Base-by-base conservation (phyloP, 2,797 vertebrate species). In the Capromys pilorides region DNA sequence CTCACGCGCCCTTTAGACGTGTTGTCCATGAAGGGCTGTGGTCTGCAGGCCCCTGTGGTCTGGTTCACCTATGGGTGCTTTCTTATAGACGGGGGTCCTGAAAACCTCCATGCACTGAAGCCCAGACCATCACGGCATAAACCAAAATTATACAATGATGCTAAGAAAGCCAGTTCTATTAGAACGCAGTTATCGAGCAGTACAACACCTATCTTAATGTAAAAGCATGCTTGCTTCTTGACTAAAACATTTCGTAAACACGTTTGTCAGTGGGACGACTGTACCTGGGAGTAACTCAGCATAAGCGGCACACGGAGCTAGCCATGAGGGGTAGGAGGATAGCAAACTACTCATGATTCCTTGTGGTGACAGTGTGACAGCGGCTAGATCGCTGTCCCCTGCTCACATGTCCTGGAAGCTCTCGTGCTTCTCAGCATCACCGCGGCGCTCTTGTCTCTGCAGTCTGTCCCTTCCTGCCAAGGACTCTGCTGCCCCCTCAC, bases 401-500 rank as follows among this genome's bases (percentile, higher is more conserved):
- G 57, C 36, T 49, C 33, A 57, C 54, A 12, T 4, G 49, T 59
- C 57, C 85, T 45, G 28, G 45, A 3, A 1, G 5, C 18, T 4
- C 31, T 33, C 49, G 2, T 49, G 45, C 66, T 69, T 49, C 2
- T n/a, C 22, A 9, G 16, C 18, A 9, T 5, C 1, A 0, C 0
- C 13, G 0, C 0, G 4, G 49, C 10, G 24, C 49, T 5, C 26
- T 6, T 1, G 2, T 5, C 26, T 39, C 33, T 33, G 7, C 26
- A 21, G 10, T 33, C 57, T 79, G n/a, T 66, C 1, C 3, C 59
- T 62, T 19, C 24, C 5, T 45, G 26, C 62, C n/a, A 31, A 0
- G 31, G n/a, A 28, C 80, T n/a, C 5, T 10, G 51, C 8, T 7
- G 28, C 10, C 18, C 45, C 18, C 13, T 33, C 66, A 0, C 0